phyloP scores from a whole-genome alignment of 2,797 vertebrate species.

The Synanceia verrucosa region DNA sequence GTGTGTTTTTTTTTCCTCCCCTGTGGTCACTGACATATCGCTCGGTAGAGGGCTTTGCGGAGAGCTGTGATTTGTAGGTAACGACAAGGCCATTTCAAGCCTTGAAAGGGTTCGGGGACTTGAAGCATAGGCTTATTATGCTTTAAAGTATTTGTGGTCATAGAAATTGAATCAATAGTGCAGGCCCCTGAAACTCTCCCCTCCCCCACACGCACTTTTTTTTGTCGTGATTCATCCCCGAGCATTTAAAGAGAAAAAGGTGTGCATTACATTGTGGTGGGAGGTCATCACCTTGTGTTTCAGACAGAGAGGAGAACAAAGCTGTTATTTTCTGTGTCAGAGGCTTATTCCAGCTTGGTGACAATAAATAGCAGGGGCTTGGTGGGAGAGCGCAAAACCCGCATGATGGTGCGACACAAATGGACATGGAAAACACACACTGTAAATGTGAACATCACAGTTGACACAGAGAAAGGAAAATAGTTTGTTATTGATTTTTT shows the following conservation, averaged over 20 bases:
- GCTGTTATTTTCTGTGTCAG: conserved; percentile 58
- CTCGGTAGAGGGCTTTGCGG: conserved; percentile 55
- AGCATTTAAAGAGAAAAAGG: conserved; percentile 59
- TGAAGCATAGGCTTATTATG: conserved; percentile 82
- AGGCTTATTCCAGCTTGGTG: conserved; percentile 48
- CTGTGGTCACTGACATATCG: conserved; percentile 68
- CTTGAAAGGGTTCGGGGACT: conserved; percentile 72
- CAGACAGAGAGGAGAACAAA: conserved; percentile 47
- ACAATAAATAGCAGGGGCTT: conserved; percentile 46
- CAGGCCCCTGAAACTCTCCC: conserved; percentile 34
- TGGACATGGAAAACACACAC: conserved; percentile 5
- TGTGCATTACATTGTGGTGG: conserved; percentile 66
- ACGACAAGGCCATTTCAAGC: conserved; percentile 77
- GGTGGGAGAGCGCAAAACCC: conserved; percentile 26
- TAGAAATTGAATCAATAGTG: conserved; percentile 82
- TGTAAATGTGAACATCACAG: neutral
- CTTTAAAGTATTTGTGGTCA: conserved; percentile 82
- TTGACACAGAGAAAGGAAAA: neutral
- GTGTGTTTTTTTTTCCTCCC: conserved; percentile 36
- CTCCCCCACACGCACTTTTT: neutral
- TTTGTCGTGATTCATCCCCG: conserved; percentile 64
- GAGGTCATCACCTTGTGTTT: conserved; percentile 69
- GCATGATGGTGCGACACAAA: conserved; percentile 14
- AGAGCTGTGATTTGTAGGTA: conserved; percentile 81
- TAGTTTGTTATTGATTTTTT: neutral